A percentile compares a stretch with the other conserved stretches of the same genome.
phyloP scores from a whole-genome alignment of 2,888 invertebrate genomes.

The Melinaea menophilus region DNA sequence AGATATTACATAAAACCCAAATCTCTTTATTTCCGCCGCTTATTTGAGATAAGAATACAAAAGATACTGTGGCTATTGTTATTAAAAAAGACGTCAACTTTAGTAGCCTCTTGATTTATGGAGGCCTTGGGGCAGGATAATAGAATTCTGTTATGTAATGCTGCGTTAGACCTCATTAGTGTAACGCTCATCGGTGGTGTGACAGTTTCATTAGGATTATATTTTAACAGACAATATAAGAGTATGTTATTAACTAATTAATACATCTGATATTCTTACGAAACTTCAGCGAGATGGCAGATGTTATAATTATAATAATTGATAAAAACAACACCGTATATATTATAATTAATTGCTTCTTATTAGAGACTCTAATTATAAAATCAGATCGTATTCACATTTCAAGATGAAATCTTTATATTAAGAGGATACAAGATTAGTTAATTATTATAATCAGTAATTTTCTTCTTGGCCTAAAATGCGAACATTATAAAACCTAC shows the following conservation, averaged over 20 bases:
- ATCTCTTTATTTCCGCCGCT: constrained; percentile 26
- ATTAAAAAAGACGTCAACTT: constrained; percentile 68
- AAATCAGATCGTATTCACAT: background rate
- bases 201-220: background rate
- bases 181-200: constrained; percentile 24
- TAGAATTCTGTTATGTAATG: constrained; percentile 57
- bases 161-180: constrained; percentile 53
- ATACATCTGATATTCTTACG: background rate
- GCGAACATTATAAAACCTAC: background rate
- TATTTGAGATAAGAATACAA: constrained; percentile 42
- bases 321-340: background rate
- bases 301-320: background rate
- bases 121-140: constrained; percentile 52
- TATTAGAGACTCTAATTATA: background rate
- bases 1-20: constrained; percentile 15
- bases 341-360: constrained; percentile 6
- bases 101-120: constrained; percentile 58
- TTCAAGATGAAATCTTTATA: background rate
- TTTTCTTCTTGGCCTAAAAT: background rate
- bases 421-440: background rate
- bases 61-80: constrained; percentile 51
- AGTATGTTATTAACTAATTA: background rate
- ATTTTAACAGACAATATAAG: background rate
- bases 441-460: background rate
- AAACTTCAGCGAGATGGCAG: background rate